phyloP scores from a whole-genome alignment of 2,888 invertebrate species.

The Drosophila nigricruria region DNA sequence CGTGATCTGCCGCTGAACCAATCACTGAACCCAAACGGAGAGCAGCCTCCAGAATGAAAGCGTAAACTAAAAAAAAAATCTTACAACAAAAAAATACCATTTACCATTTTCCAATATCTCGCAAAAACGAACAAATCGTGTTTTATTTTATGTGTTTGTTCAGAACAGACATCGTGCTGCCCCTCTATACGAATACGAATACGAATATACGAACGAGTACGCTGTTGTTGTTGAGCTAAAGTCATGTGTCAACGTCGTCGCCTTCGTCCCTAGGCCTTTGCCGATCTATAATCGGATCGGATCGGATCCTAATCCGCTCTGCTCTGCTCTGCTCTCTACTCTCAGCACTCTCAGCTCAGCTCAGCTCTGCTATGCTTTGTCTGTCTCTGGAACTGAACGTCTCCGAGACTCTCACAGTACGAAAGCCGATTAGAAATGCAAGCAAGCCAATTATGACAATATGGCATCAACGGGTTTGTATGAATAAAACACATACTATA shows the following conservation, averaged over 20 bases:
- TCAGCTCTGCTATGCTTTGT: constrained; percentile 60
- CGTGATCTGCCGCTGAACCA: constrained; percentile 75
- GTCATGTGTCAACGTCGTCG: constrained; percentile 60
- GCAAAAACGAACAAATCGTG: constrained; percentile 46
- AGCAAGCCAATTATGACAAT: constrained; percentile 65
- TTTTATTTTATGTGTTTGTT: constrained; percentile 79
- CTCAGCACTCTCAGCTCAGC: constrained; percentile 38
- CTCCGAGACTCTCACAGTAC: constrained; percentile 73
- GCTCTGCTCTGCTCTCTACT: constrained; percentile 44
- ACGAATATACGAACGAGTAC: constrained; percentile 29
- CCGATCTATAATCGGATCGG: constrained; percentile 54
- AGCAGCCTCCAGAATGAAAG: constrained; percentile 41
- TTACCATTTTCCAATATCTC: constrained; percentile 37
- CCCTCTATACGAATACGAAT: constrained; percentile 29
- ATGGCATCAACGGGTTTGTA: constrained; percentile 76
- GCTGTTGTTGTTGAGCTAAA: constrained; percentile 56
- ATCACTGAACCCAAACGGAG: constrained; percentile 52
- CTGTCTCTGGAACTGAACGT: constrained; percentile 70
- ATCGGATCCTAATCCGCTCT: constrained; percentile 39
- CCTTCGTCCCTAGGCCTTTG: constrained; percentile 55
- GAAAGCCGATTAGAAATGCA: constrained; percentile 78
- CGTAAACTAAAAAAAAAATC: constrained; percentile 36
- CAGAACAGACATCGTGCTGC: constrained; percentile 73
- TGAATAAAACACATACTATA: constrained; percentile 73
- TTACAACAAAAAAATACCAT: constrained; percentile 14